phyloP scores from a whole-genome alignment of 1,140 invertebrate genomes.

The Diplogasteroides magnus region DNA sequence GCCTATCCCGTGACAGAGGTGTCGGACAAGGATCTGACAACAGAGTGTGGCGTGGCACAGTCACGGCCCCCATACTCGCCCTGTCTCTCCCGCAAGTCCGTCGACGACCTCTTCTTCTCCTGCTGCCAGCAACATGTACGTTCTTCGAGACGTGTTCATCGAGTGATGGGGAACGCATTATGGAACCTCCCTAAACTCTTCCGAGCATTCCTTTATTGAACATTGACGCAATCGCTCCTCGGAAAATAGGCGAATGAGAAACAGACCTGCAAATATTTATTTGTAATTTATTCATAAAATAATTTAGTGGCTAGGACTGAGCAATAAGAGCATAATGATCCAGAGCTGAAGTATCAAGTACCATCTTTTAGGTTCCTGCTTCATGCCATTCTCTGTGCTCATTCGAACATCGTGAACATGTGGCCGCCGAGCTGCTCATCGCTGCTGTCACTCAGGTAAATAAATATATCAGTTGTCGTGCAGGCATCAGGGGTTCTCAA shows the following conservation, averaged over 20 bases:
- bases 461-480: too few relatives aligned
- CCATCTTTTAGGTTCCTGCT: conserved; percentile 33
- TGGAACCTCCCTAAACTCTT: conserved; percentile 5
- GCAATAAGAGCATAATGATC: not conserved
- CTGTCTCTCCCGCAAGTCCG: conserved; percentile 36
- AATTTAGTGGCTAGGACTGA: conserved; percentile 6
- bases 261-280: not conserved
- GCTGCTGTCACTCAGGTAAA: conserved; percentile 41
- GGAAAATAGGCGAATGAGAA: too few relatives aligned
- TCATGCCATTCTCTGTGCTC: conserved; percentile 42
- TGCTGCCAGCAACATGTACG: conserved; percentile 42
- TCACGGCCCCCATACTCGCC: conserved; percentile 42
- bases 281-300: not conserved
- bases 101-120: conserved; percentile 41
- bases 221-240: too few relatives aligned
- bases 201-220: too few relatives aligned
- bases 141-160: not conserved
- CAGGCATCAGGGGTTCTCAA: too few relatives aligned
- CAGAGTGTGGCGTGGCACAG: conserved; percentile 42
- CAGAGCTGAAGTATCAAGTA: not conserved
- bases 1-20: conserved; percentile 46
- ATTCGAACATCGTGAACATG: conserved; percentile 48
- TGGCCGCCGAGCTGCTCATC: conserved; percentile 44
- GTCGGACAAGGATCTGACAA: conserved; percentile 34
- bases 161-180: not conserved